Evolutionary conservation across 2,888 invertebrate genomes (phyloP).

Genomic region (Pandemis cinnamomeana): DNA sequence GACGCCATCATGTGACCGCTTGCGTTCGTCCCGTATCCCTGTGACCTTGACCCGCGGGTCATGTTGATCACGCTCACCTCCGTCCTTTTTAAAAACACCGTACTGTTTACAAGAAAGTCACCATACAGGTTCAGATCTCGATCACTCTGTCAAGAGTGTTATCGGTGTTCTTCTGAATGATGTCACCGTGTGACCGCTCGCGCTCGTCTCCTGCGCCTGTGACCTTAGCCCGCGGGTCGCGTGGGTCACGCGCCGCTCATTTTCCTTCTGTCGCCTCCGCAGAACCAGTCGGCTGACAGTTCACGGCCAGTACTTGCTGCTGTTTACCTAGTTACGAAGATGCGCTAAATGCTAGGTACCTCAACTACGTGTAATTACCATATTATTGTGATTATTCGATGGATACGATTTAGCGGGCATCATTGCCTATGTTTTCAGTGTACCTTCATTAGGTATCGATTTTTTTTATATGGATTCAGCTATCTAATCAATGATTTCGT

Average conservation of each 20-base stretch:
- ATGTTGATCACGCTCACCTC: conserved; percentile 51
- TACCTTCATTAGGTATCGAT: too few species aligned
- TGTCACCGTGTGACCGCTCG: conserved; percentile 13
- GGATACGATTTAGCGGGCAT: too few species aligned
- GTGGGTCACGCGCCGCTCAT: conserved; percentile 52
- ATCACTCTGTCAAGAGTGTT: too few species aligned
- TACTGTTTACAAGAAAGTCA: too few species aligned
- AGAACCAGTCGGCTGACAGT: conserved; percentile 41
- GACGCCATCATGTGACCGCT: conserved; percentile 8
- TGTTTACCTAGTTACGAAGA: conserved; percentile 32
- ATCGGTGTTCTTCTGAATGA: not conserved
- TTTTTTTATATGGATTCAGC: too few species aligned
- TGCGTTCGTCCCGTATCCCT: conserved; percentile 17
- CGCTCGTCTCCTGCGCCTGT: conserved; percentile 29
- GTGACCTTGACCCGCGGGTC: conserved; percentile 51
- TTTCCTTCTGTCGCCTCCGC: conserved; percentile 39
- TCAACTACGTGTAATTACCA: not conserved
- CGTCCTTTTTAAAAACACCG: not conserved
- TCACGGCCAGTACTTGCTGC: conserved; percentile 43
- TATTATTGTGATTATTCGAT: too few species aligned
- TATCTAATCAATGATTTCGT: too few species aligned
- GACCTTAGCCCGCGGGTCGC: conserved; percentile 61
- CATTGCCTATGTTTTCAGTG: too few species aligned
- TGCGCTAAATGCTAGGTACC: not conserved
- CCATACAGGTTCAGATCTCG: too few species aligned